phyloP scores from a whole-genome alignment of 2,797 vertebrate species.

The Rhodeus uyekii region DNA sequence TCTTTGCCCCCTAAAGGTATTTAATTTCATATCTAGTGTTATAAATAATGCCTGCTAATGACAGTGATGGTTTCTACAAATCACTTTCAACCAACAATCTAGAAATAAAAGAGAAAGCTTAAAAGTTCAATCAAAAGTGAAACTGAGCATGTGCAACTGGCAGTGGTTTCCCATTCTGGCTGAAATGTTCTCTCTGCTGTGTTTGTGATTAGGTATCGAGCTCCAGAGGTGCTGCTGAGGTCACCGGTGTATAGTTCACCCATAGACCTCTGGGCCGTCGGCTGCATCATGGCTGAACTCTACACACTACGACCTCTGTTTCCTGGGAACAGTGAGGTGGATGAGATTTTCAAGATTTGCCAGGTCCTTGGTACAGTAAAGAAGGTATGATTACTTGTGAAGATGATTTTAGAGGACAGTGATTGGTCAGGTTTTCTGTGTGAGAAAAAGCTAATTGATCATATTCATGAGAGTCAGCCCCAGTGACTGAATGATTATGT shows the following conservation, averaged over 20 bases:
- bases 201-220: conserved; percentile 85
- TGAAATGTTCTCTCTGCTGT: conserved; percentile 22
- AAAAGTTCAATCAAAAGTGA: neutral
- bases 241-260: conserved; percentile 93
- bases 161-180: neutral
- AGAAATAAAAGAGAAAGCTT: neutral
- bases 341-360: conserved; percentile 99
- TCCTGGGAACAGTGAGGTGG: conserved; percentile 95
- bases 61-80: neutral
- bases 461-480: neutral
- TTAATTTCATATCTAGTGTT: neutral
- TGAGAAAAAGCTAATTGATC: neutral
- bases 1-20: too few relatives aligned
- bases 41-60: neutral
- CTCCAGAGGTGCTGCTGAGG: conserved; percentile 92
- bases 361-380: conserved; percentile 96
- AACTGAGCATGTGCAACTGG: neutral
- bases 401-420: neutral
- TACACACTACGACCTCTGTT: conserved; percentile 96
- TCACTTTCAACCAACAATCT: neutral
- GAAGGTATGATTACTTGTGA: conserved; percentile 78
- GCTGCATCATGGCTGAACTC: conserved; percentile 97
- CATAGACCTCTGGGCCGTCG: conserved; percentile 96
- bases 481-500: neutral
- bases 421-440: neutral